phyloP scores from a whole-genome alignment of 2,797 vertebrate genomes.

The Acanthiza pusilla region DNA sequence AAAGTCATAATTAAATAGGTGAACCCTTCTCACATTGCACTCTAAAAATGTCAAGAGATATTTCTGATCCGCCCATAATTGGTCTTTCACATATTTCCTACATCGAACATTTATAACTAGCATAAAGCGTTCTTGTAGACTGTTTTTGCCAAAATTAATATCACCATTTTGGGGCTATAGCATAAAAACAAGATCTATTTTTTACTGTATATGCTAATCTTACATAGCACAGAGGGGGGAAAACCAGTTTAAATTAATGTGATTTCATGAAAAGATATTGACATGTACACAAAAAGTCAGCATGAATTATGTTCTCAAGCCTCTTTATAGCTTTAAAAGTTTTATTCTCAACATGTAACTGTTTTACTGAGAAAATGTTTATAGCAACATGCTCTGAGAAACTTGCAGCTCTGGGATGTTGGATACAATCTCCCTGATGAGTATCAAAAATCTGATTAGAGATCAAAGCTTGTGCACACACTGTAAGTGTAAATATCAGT shows the following conservation, averaged over 20 bases:
- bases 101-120: conserved; percentile 32
- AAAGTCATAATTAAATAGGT: conserved; percentile 17
- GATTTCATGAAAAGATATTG: background rate
- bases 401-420: background rate
- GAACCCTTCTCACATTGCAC: conserved; percentile 1
- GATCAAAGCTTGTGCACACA: background rate
- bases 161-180: background rate
- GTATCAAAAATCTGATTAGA: background rate
- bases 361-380: background rate
- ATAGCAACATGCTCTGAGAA: background rate
- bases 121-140: conserved; percentile 7
- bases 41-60: conserved; percentile 59
- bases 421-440: background rate
- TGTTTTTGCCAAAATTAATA: background rate
- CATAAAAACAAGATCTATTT: background rate
- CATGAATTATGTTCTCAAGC: background rate
- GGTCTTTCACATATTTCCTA: conserved; percentile 37
- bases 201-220: background rate
- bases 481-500: background rate
- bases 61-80: conserved; percentile 44
- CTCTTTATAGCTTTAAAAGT: background rate
- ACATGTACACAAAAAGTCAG: background rate
- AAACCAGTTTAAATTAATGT: background rate
- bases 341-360: background rate
- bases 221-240: background rate